Evolutionary conservation across 2,113 vertebrate genomes (phyloP), one percentile per base, ranked within the genome.

Genomic region (Malaclemys terrapin): DNA sequence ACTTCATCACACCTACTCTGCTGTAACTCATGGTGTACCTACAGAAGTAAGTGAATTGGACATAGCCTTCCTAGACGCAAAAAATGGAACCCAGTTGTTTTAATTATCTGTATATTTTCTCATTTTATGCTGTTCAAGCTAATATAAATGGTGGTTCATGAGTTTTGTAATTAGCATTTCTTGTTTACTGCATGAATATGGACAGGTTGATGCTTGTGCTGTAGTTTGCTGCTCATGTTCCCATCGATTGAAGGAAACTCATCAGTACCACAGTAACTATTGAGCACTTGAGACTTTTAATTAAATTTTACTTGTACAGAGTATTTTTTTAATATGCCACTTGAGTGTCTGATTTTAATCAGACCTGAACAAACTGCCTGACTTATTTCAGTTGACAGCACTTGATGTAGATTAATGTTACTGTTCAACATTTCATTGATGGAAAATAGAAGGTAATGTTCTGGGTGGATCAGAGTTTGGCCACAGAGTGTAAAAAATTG

Each of bases 401-500:
- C 78, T 91, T 94, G 25, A 93, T 95, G 35, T 79, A 12, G 0
- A 49, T 89, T 52, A 69, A 49, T 91, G 94, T 89, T 65, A 3
- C 20, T 10, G 81, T 88, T 94, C 31, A 80, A 11, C 47, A 3
- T 80, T 89, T 91, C 52, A 42, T 42, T 81, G 84, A 50, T 90
- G 45, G 80, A 69, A 94, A 91, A 27, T 89, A 42, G 72, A 85
- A 91, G 57, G 45, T 87, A 69, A 49, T 6, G 1, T 52, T 93
- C 38, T 62, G 87, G 84, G 42, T 54, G 5, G 50, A 80, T 69
- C 82, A 22, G 87, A 75, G 24, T 93, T 91, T 85, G 87, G 31
- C 72, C 56, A 5, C 38, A 10, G n/a, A 29, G 13, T 95, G 92
- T 90, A 97, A 95, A 91, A 97, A 96, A 89, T 94, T 93, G 1